Base-by-base conservation (phyloP, 30 jellyfish, hydroid and myxozoan species). In the Sanderia malayensis region DNA sequence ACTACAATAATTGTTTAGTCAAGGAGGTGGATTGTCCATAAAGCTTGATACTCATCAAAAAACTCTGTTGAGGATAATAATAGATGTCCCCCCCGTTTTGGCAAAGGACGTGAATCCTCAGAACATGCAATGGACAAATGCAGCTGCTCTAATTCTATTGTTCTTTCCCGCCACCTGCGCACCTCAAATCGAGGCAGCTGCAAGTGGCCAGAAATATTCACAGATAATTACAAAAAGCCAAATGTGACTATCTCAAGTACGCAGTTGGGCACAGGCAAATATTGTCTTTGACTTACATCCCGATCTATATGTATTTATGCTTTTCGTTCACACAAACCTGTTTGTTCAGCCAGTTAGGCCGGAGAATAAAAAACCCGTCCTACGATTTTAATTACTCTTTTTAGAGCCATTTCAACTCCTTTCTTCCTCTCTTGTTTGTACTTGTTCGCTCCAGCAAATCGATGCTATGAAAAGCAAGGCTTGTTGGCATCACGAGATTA, bases 121-220 rank as follows among this genome's bases (percentile, higher is more conserved):
- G 61, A 75, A 28, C 53, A 32, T 68, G 31, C 71, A 46, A 53
- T 47, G 30, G 70, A 71, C 89, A 77, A 77, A 77, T 66, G 73
- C 89, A 77, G 89, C 89, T 77, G 89, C 89, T 28, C 44, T 46
- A 61, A 31, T 76, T 63, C 82, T 55, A 13, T 77, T 70, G 89
- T 49, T 63, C 31, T 77, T 64, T 77, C 61, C 49, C 57, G 53
- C 81, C 89, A 77, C 89, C 89, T 77, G 89, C 89, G 37, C 53
- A 32, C 27, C 61, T 21, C 65, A 61, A 62, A 65, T 32, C 74
- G 66, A 44, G 80, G 89, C 89, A 77, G 89, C 89, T 77, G 89
- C 80, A 21, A 32, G 18, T 29, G 23, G 46, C 33, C 62, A 74
- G 18, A 65, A 77, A 77, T 33, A 70, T 24, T 57, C 71, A 30